phyloP scores from a whole-genome alignment of 2,888 invertebrate species.

The Oscheius sp. region DNA sequence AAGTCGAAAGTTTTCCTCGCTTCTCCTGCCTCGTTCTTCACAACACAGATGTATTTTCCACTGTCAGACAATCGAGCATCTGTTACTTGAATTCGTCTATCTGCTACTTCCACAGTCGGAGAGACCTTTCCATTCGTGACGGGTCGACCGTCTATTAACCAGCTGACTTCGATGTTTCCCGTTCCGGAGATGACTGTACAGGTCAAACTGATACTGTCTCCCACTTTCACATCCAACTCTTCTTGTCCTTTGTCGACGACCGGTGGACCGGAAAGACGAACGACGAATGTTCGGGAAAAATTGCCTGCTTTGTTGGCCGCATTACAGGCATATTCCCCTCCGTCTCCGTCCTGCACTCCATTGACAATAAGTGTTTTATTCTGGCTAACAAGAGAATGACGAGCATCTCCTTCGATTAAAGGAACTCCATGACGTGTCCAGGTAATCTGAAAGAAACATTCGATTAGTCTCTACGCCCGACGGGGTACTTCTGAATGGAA shows the following conservation, averaged over 20 bases:
- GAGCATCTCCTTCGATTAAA: conserved; percentile 19
- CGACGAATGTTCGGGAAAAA: conserved; percentile 57
- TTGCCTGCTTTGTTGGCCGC: conserved; percentile 72
- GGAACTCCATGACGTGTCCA: conserved; percentile 42
- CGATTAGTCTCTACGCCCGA: neutral
- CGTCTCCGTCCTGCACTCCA: conserved; percentile 21
- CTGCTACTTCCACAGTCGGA: conserved; percentile 34
- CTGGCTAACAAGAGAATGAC: conserved; percentile 24
- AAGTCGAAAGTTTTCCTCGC: conserved; percentile 74
- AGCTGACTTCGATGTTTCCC: conserved; percentile 41
- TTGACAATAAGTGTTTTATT: conserved; percentile 38
- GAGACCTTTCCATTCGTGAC: conserved; percentile 37
- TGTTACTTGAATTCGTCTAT: conserved; percentile 56
- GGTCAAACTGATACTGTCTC: conserved; percentile 70
- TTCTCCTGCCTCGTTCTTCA: conserved; percentile 75
- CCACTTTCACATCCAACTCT: conserved; percentile 64
- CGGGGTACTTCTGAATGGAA: neutral
- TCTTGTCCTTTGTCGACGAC: conserved; percentile 48
- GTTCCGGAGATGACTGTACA: conserved; percentile 71
- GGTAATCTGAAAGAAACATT: conserved; percentile 35
- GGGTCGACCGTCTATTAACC: conserved; percentile 56
- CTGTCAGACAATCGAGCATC: conserved; percentile 72
- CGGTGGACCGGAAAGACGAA: conserved; percentile 65
- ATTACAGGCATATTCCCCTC: conserved; percentile 70
- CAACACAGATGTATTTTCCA: conserved; percentile 76